A percentile compares a stretch with the other conserved stretches of the same genome.
phyloP scores from a whole-genome alignment of 2,113 vertebrate species.

The Protobothrops mucrosquamatus region DNA sequence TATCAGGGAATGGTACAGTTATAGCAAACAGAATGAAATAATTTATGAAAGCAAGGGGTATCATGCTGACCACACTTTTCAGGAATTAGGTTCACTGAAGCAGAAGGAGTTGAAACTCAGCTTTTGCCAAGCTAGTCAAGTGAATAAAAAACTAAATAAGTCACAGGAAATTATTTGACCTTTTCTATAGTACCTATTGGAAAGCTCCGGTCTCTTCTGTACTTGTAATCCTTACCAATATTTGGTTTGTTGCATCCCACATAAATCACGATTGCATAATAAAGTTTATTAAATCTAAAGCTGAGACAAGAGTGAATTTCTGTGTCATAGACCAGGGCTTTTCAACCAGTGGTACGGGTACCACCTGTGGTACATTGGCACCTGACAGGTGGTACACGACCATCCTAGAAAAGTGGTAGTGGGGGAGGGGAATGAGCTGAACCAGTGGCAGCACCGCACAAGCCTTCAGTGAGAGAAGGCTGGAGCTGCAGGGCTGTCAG shows the following conservation, averaged over 20 bases:
- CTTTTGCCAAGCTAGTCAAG: neutral
- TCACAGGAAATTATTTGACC: neutral
- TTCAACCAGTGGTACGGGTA: too few species aligned
- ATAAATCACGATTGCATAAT: conserved; percentile 3
- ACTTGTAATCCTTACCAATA: conserved; percentile 8
- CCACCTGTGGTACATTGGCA: too few species aligned
- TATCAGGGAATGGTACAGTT: neutral
- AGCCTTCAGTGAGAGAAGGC: too few species aligned
- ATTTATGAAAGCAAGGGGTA: neutral
- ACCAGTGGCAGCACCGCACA: too few species aligned
- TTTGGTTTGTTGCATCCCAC: neutral
- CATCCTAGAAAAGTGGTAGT: too few species aligned
- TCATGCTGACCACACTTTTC: neutral
- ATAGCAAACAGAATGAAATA: neutral
- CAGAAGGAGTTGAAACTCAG: neutral
- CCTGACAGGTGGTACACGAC: too few species aligned
- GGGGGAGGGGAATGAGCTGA: too few species aligned
- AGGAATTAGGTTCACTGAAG: neutral
- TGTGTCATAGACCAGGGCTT: neutral
- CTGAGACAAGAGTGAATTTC: neutral
- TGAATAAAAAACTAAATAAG: neutral
- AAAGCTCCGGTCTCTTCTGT: neutral
- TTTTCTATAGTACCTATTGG: neutral
- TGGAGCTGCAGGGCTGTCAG: too few species aligned
- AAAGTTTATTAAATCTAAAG: neutral